These are phyloP conservation scores for Orchestes rusci DNA, from an alignment of 2,888 invertebrate genomes.

Conservation along the genomic window DNA sequence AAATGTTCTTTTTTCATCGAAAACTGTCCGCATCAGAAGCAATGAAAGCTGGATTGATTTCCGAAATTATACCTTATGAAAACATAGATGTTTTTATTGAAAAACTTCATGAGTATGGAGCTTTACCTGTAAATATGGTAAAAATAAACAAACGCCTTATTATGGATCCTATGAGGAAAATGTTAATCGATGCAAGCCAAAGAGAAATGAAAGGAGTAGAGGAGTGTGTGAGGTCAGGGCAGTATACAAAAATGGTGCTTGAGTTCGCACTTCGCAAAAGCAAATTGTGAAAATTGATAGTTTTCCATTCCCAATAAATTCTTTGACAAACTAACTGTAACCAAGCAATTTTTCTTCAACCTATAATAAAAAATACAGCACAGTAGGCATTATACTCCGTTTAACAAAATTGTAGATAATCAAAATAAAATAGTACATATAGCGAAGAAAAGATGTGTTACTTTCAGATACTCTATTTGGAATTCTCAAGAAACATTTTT, in stretches of 20 bases:
- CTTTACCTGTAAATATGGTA: conserved; percentile 54
- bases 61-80: conserved; percentile 63
- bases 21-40: conserved; percentile 78
- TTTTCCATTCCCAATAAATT: too few species aligned
- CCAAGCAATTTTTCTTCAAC: too few species aligned
- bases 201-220: conserved; percentile 61
- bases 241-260: conserved; percentile 55
- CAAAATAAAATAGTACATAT: too few species aligned
- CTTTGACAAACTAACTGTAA: too few species aligned
- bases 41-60: conserved; percentile 65
- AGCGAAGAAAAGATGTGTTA: too few species aligned
- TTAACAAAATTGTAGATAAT: too few species aligned
- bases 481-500: too few species aligned
- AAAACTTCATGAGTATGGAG: conserved; percentile 54
- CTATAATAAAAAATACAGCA: too few species aligned
- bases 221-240: conserved; percentile 58
- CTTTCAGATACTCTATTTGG: too few species aligned
- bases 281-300: conserved; percentile 40
- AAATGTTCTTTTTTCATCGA: conserved; percentile 53
- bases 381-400: too few species aligned
- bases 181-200: conserved; percentile 59
- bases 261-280: conserved; percentile 46
- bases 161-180: conserved; percentile 51
- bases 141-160: conserved; percentile 64
- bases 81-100: conserved; percentile 49